Conservation (phyloP, 2,113 vertebrate genomes). For the Thalassoma bifasciatum region DNA sequence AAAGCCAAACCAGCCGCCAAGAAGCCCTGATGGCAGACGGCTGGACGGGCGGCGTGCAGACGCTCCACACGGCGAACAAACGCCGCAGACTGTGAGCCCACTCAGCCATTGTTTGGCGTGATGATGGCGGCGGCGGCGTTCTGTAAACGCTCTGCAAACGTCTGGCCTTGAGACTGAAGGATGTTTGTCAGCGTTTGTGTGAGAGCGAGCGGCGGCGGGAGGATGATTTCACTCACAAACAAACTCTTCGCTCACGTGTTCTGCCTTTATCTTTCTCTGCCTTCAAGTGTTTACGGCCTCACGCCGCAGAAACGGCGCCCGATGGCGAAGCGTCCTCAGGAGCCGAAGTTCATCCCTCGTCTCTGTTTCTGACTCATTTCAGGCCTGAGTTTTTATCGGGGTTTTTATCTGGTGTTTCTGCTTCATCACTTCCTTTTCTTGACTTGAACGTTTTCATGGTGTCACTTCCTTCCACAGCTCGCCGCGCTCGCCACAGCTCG, state of each 20-base stretch:
- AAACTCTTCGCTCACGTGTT: no score
- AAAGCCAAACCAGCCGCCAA: constrained; percentile 88
- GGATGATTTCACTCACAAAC: no score
- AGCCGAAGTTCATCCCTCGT: constrained; percentile 52
- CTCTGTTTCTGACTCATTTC: constrained; percentile 25
- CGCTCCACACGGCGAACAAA: neutral
- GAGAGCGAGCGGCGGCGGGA: no score
- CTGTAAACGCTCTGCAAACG: constrained; percentile 35
- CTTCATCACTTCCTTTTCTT: no score
- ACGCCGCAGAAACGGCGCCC: constrained; percentile 42
- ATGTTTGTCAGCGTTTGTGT: constrained; percentile 44
- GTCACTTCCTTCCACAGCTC: constrained; percentile 87
- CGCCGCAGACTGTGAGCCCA: constrained; percentile 35
- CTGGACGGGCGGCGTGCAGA: constrained; percentile 24
- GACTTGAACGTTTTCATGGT: constrained; percentile 87
- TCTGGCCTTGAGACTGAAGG: constrained; percentile 17
- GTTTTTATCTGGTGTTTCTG: no score
- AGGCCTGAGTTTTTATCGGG: no score
- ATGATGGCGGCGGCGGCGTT: constrained; percentile 12
- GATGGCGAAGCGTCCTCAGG: constrained; percentile 38
- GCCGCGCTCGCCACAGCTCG: no score
- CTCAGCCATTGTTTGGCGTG: no score
- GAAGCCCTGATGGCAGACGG: constrained; percentile 86
- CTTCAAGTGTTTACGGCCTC: constrained; percentile 42
- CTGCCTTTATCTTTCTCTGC: constrained; percentile 47